Percentiles rank a stretch among this genome's conserved stretches.
Evolutionary conservation across 2,888 invertebrate genomes (phyloP).

Genomic region (Gymnosoma rotundatum): DNA sequence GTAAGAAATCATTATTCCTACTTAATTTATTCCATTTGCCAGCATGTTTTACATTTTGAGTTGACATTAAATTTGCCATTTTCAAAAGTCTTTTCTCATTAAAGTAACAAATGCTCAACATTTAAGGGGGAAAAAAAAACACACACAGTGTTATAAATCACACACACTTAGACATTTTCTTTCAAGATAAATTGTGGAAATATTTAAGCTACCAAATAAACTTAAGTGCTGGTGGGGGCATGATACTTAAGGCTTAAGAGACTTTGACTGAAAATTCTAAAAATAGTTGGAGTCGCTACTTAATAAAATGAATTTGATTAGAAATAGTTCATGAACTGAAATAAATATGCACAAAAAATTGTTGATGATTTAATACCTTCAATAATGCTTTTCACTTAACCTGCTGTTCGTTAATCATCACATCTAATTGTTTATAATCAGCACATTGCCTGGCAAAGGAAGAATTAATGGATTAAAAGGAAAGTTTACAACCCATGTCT

Average conservation of each 20-base stretch:
- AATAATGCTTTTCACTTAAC: neutral
- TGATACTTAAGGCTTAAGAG: neutral
- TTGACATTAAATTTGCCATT: constrained; percentile 61
- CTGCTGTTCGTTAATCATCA: neutral
- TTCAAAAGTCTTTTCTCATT: constrained; percentile 61
- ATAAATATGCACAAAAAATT: neutral
- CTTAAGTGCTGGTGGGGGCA: constrained; percentile 5
- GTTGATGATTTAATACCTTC: neutral
- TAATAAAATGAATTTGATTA: neutral
- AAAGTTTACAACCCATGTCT: neutral
- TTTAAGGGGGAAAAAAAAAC: constrained; percentile 8
- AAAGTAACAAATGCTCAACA: constrained; percentile 60
- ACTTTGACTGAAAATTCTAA: neutral
- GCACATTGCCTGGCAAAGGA: neutral
- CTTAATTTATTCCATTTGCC: constrained; percentile 63
- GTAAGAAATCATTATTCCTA: constrained; percentile 49
- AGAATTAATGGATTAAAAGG: neutral
- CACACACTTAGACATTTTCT: neutral
- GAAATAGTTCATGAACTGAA: neutral
- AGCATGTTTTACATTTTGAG: constrained; percentile 49
- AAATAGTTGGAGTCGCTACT: neutral
- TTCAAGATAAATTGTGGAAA: neutral
- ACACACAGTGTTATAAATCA: neutral
- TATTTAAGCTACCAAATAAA: constrained; percentile 7
- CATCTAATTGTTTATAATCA: no score